phyloP scores from a whole-genome alignment of 2,888 invertebrate genomes.

The Megamerina dolium region DNA sequence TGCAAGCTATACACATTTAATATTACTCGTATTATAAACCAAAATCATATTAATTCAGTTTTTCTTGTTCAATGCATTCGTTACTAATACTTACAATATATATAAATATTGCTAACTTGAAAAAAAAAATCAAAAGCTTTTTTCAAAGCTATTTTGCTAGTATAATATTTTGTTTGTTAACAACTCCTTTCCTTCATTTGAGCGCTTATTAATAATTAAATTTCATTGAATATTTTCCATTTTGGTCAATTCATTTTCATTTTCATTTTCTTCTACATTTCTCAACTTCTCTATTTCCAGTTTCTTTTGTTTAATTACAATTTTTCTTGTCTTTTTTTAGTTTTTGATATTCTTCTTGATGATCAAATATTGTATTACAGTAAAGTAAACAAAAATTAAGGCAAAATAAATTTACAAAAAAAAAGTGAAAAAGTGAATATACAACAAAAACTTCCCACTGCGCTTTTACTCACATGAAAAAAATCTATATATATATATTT shows the following conservation, averaged over 20 bases:
- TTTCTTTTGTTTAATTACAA: constrained; percentile 1
- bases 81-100: too few relatives aligned
- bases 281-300: not conserved
- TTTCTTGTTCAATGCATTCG: too few relatives aligned
- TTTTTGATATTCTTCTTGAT: constrained; percentile 7
- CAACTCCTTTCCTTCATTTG: too few relatives aligned
- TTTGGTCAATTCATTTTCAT: not conserved
- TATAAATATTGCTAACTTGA: too few relatives aligned
- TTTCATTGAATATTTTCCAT: not conserved
- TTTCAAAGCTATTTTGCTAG: too few relatives aligned
- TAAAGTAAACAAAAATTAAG: constrained; percentile 18
- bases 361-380: constrained; percentile 2
- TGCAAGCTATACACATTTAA: too few relatives aligned
- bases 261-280: not conserved
- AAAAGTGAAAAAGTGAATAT: constrained; percentile 40
- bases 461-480: constrained; percentile 34
- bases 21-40: too few relatives aligned
- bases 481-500: not conserved
- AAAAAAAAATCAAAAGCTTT: too few relatives aligned
- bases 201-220: not conserved
- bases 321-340: constrained; percentile 10
- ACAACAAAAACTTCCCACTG: constrained; percentile 50
- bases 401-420: constrained; percentile 25
- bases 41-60: too few relatives aligned
- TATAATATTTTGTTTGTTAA: too few relatives aligned